These are phyloP conservation scores for Lota lota DNA, from an alignment of 2,113 vertebrate species.

Conservation along the genomic window DNA sequence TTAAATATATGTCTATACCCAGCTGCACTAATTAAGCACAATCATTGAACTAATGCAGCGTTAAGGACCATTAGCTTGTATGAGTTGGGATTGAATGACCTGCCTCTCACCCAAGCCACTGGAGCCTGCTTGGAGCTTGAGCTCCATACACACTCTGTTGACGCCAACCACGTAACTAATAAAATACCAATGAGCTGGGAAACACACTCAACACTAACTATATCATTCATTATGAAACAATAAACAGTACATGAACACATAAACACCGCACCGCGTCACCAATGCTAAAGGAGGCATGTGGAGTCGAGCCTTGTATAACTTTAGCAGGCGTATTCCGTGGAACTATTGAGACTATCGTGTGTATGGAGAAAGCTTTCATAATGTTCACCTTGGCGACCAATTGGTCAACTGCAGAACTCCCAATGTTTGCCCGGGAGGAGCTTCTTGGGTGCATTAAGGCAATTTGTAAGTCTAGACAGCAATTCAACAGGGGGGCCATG, in stretches of 20 bases:
- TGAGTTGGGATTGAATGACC: constrained; percentile 15
- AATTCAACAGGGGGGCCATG: too few species aligned
- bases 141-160: constrained; percentile 16
- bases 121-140: constrained; percentile 1
- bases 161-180: constrained; percentile 21
- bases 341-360: too few species aligned
- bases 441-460: too few species aligned
- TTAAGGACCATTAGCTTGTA: constrained; percentile 1
- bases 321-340: too few species aligned
- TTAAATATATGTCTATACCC: constrained; percentile 6
- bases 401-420: too few species aligned
- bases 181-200: constrained; percentile 16
- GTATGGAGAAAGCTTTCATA: too few species aligned
- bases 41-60: constrained; percentile 10
- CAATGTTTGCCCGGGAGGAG: too few species aligned
- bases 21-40: constrained; percentile 15
- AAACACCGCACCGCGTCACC: too few species aligned
- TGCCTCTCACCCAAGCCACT: constrained; percentile 15
- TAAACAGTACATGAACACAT: background rate
- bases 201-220: background rate
- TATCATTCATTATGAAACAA: background rate
- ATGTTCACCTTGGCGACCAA: too few species aligned
- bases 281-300: too few species aligned
- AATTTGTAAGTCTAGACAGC: too few species aligned
- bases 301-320: too few species aligned